Evolutionary conservation across 2,888 invertebrate genomes (phyloP), one percentile per base, ranked within the genome.

Genomic region (Flabesymbios commensalis): DNA sequence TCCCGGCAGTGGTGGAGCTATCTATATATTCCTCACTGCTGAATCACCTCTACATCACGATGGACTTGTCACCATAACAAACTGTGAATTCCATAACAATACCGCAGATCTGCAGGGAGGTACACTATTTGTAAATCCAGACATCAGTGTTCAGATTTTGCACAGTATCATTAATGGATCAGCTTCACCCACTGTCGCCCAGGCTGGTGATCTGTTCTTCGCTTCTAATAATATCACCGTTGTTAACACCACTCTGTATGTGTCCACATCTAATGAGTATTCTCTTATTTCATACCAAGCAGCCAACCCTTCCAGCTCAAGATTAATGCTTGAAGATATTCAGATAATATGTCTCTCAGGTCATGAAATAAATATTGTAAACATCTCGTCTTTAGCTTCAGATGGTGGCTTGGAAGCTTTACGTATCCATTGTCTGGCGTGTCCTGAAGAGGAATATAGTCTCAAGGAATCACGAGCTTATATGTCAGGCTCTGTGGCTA

Each of bases 71-170:
- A 17, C 24, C 7, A 66, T 66, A 19, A 4, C 19, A 4, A n/a
- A 61, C 41, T 43, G 49, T 22, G 39, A 10, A 2, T 66, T 66
- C 32, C 19, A 19, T 4, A 47, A 57, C 33, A 66, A 66, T 47
- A 45, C 60, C 14, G 63, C 64, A 14, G 57, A 29, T 29, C 42
- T 54, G 39, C 53, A 63, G 22, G 66, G 66, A 14, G 64, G 66
- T 14, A 58, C 61, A 22, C 17, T 66, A 19, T 66, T 51, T 24
- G 43, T 62, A 1, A 53, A 26, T 31, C 32, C 57, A 22, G 57
- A 52, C 17, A 36, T 59, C 26, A 58, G 53, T 31, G 29, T 47
- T 17, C 4, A 14, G 0, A 31, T 62, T 1, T 17, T 22, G 3
- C 31, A 49, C n/a, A n/a, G 22, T 32, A 33, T 3, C 3, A 26